Evolutionary conservation across 2,888 invertebrate species (phyloP), one percentile per base, ranked within the genome.

Genomic region (Mythimna albipuncta): DNA sequence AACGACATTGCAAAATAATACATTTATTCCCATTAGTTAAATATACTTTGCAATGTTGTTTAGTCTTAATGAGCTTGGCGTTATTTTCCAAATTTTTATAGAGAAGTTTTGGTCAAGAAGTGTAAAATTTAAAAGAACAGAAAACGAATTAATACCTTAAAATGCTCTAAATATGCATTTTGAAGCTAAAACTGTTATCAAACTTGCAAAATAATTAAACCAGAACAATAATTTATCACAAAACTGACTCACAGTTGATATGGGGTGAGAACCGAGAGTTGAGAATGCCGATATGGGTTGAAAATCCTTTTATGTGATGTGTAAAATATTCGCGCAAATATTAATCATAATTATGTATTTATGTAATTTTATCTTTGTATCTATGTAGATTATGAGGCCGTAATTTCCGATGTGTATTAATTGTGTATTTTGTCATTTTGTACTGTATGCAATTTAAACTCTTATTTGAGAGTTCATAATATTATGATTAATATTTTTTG

Each of bases 381-480:
- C 62, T 62, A 35, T 41, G 13, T 82, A 74, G 72, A 75, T 80
- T 62, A 80, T 73, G 54, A 81, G 83, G 84, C 81, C 82, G 82
- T 70, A 47, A 63, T 75, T 82, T 80, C 77, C 75, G 63, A 62
- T 76, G 78, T 79, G 68, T 59, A 65, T 44, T 4, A 19, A 44
- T 67, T 81, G 72, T 84, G 79, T 26, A 26, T 65, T 10, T 57
- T 75, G 50, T 47, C 16, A 65, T 74, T 69, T 75, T 58, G 64
- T 32, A 81, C 62, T 63, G 50, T 44, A 52, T 55, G 16, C 50
- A 54, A 47, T 72, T 59, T 47, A 67, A 76, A 70, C 47, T 6
- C 64, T 0, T 11, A 47, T 11, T 38, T 65, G 16, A 9, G 38
- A 61, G 5, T 32, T 1, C 3, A 32, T n/a, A 2, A n/a, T 11